Percentiles rank a stretch among this genome's conserved stretches.
Conservation (phyloP, 1,140 invertebrate species). For the Calycopis cecrops region DNA sequence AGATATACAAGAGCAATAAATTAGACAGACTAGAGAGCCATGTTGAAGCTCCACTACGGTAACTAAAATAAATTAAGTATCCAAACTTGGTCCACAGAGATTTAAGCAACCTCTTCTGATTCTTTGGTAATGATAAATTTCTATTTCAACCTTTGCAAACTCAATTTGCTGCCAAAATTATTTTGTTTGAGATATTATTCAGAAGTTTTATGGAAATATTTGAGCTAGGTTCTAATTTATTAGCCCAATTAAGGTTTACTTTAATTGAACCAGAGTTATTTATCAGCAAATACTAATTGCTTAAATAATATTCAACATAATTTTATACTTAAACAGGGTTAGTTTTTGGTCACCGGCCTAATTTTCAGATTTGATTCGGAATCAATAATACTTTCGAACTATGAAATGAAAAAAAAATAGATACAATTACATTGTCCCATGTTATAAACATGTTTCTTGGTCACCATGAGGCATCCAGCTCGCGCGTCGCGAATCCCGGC, state of each 20-base stretch:
- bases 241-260: neutral
- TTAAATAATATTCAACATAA: no score
- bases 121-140: neutral
- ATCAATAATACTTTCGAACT: no score
- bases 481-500: no score
- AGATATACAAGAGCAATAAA: neutral
- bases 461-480: no score
- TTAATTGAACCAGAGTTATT: neutral
- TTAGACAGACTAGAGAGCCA: neutral
- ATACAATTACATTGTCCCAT: no score
- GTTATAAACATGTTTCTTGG: no score
- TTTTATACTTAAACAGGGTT: no score
- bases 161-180: conserved; percentile 7
- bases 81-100: conserved; percentile 4
- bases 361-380: no score
- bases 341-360: no score
- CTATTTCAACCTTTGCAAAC: conserved; percentile 1
- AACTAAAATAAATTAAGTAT: conserved; percentile 10
- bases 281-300: no score
- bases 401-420: no score
- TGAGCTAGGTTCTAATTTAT: neutral
- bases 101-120: conserved; percentile 1
- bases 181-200: neutral
- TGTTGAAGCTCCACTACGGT: neutral
- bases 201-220: neutral